A percentile compares a stretch with the other conserved stretches of the same genome.
These are phyloP conservation scores for Peromyscus leucopus DNA, from an alignment of 2,113 vertebrate genomes.

Conservation along the genomic window DNA sequence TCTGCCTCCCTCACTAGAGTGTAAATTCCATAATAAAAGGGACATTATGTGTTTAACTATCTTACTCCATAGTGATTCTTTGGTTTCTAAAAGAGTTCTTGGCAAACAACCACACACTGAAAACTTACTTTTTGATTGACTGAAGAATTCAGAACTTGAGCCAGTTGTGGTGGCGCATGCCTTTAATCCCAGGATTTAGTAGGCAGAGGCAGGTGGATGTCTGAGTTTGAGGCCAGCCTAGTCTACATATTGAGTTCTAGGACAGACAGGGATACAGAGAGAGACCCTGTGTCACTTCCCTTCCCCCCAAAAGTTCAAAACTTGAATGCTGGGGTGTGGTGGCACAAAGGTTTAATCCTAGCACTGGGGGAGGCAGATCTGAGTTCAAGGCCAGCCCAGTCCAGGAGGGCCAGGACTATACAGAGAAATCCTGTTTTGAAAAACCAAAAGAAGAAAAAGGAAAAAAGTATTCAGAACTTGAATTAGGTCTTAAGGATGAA, in stretches of 20 bases:
- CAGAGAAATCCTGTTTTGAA: no score
- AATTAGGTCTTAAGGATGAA: conserved; percentile 5
- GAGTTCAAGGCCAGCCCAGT: no score
- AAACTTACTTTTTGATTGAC: conserved; percentile 11
- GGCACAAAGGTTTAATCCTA: no score
- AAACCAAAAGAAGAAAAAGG: no score
- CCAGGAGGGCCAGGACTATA: no score
- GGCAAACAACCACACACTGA: neutral
- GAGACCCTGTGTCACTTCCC: neutral
- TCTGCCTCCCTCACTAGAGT: neutral
- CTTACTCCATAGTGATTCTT: conserved; percentile 3
- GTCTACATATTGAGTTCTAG: neutral
- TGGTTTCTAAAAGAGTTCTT: neutral
- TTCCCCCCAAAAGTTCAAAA: neutral
- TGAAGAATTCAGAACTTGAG: conserved; percentile 41
- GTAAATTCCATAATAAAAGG: neutral
- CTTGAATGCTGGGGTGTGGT: neutral
- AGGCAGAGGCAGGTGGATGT: neutral
- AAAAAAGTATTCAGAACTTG: no score
- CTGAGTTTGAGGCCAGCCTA: neutral
- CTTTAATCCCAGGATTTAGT: neutral
- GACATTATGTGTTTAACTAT: neutral
- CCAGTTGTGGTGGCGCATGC: neutral
- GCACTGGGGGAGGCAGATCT: no score
- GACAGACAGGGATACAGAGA: neutral